Conservation (phyloP, 2,888 invertebrate genomes). For the Drosophila imparisetae region DNA sequence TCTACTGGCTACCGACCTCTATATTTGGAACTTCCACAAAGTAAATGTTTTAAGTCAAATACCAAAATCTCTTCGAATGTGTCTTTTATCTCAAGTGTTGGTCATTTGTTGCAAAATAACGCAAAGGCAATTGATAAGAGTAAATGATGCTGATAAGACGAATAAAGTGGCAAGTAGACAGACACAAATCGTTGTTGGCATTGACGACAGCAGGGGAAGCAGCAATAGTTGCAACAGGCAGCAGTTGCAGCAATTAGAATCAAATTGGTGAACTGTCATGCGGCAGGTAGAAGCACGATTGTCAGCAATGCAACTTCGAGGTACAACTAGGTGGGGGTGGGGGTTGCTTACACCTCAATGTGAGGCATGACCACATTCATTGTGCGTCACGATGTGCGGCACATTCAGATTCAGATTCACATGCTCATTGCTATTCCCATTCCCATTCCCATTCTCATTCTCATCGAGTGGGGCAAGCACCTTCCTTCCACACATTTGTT, state of each 20-base stretch:
- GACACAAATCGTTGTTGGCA: constrained; percentile 49
- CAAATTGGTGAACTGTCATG: constrained; percentile 57
- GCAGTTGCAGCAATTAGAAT: constrained; percentile 65
- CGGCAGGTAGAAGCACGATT: constrained; percentile 20
- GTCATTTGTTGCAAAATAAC: constrained; percentile 2
- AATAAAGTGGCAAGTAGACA: constrained; percentile 34
- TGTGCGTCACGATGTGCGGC: constrained; percentile 69
- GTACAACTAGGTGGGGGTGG: neutral
- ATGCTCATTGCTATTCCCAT: constrained; percentile 1
- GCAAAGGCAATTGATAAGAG: constrained; percentile 27
- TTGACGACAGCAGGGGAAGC: constrained; percentile 22
- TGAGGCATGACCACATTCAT: constrained; percentile 59
- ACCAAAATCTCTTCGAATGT: neutral
- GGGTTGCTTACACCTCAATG: neutral
- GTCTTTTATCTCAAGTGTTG: neutral
- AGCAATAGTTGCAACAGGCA: constrained; percentile 8
- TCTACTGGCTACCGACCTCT: neutral
- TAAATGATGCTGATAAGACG: constrained; percentile 35
- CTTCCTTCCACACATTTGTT: constrained; percentile 60
- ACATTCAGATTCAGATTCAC: constrained; percentile 10
- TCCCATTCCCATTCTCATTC: constrained; percentile 5
- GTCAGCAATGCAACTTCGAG: neutral
- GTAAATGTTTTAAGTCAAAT: neutral
- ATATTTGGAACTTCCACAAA: neutral
- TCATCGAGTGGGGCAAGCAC: constrained; percentile 22